Evolutionary conservation across 30 jellyfish, hydroid and myxozoan species (phyloP), one percentile per base, ranked within the genome.

Genomic region (Catostylus mosaicus): DNA sequence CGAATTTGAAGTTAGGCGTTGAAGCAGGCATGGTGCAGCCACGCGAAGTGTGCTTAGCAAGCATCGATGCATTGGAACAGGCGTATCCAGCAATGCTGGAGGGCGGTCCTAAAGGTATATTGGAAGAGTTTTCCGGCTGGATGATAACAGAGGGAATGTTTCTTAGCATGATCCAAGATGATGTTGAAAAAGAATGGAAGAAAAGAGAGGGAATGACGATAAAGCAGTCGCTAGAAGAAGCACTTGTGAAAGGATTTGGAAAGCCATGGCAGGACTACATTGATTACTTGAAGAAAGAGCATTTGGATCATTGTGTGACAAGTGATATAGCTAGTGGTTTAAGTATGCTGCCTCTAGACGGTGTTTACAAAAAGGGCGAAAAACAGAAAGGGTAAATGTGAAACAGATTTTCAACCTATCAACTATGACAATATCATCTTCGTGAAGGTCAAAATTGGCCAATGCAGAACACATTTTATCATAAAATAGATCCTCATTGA

Each of bases 301-400:
- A 89, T 37, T 8, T 82, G 29, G 43, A 70, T 29, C 84, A 89
- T 60, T 89, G 97, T 56, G 85, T 80, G 24, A 54, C 90, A 14
- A 83, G 95, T 29, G 71, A 77, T 24, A 69, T 63, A 27, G 84
- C 95, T 26, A 89, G 97, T 75, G 97, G 97, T 33, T 51, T 89
- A 34, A 89, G 97, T 29, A 75, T 83, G 84, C 51, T 89, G 75
- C 97, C 97, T 14, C 51, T 89, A 72, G 83, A 78, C 18, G 57
- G 61, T 74, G 73, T 75, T 29, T 89, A 61, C 69, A 82, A 50
- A 1, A 70, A 89, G 30, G 97, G 91, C 37, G 52, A 50, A 27
- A 56, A 70, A 45, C 85, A 88, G 30, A 67, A 30, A 31, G 38
- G 77, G 94, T 81, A 48, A 71, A 95, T 57, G 11, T 26, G 69